These are phyloP conservation scores for Brienomyrus longianalis DNA, from an alignment of 2,113 vertebrate genomes.

Conservation along the genomic window DNA sequence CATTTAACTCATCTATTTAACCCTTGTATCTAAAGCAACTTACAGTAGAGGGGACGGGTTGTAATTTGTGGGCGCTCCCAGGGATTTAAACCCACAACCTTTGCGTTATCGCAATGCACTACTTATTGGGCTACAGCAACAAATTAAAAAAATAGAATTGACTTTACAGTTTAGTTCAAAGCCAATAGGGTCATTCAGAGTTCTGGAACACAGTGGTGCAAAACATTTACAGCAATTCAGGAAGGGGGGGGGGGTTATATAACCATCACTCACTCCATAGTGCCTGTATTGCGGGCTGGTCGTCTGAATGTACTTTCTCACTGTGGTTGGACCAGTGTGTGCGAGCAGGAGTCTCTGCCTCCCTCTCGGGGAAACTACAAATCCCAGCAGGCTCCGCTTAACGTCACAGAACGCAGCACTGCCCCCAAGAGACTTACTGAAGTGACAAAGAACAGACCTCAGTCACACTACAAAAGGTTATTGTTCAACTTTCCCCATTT, in stretches of 20 bases:
- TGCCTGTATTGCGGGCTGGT: slow-evolving; percentile 52
- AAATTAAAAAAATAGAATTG: neutral
- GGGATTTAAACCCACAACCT: neutral
- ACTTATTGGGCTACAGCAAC: neutral
- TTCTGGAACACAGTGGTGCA: neutral
- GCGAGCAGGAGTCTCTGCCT: slow-evolving; percentile 29
- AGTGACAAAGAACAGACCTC: slow-evolving; percentile 61
- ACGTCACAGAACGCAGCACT: slow-evolving; percentile 32
- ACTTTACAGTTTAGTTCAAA: neutral
- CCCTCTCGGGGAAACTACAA: slow-evolving; percentile 35
- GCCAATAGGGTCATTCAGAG: neutral
- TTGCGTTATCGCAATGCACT: neutral
- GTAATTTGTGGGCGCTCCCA: neutral
- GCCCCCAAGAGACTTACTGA: slow-evolving; percentile 55
- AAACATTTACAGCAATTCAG: neutral
- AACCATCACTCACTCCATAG: slow-evolving; percentile 69
- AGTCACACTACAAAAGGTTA: slow-evolving; percentile 52
- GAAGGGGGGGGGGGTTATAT: slow-evolving; percentile 26
- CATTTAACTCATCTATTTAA: neutral
- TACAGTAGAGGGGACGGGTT: neutral
- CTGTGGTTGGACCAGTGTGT: slow-evolving; percentile 37
- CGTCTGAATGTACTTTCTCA: slow-evolving; percentile 54
- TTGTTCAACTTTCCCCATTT: slow-evolving; percentile 34
- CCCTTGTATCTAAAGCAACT: neutral
- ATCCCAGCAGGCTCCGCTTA: slow-evolving; percentile 27